These are phyloP conservation scores for Hesperophylax magnus DNA, from an alignment of 1,140 invertebrate genomes.

Conservation along the genomic window DNA sequence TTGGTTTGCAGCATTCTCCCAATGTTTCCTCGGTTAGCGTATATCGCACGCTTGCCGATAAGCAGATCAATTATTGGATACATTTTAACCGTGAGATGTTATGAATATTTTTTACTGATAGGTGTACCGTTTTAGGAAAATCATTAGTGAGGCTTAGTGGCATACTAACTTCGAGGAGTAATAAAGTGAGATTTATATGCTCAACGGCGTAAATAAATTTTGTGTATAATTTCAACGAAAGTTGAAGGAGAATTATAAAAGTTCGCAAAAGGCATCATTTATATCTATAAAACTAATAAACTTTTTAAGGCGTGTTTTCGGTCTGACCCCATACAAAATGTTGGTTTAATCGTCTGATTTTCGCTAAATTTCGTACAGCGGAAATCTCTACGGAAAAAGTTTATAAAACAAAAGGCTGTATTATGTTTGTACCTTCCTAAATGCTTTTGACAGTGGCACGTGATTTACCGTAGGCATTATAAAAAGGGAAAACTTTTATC, in stretches of 20 bases:
- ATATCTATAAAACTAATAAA: conserved; percentile 22
- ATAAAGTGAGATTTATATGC: background rate
- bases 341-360: background rate
- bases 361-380: background rate
- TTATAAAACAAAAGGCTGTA: background rate
- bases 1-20: no score
- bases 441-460: background rate
- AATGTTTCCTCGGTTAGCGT: no score
- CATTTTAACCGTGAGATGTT: no score
- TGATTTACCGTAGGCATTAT: background rate
- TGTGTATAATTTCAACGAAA: background rate
- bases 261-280: background rate
- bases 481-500: background rate
- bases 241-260: conserved; percentile 12
- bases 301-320: background rate
- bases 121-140: no score
- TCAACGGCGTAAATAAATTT: no score
- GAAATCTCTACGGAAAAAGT: conserved; percentile 10
- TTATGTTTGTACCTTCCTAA: no score
- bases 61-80: no score
- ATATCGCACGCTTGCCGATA: no score
- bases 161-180: background rate
- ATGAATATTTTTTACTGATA: no score
- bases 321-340: background rate
- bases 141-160: no score